Percentiles rank a stretch among this genome's conserved stretches.
phyloP scores from a whole-genome alignment of 2,888 invertebrate genomes.

The Cabera pusaria region DNA sequence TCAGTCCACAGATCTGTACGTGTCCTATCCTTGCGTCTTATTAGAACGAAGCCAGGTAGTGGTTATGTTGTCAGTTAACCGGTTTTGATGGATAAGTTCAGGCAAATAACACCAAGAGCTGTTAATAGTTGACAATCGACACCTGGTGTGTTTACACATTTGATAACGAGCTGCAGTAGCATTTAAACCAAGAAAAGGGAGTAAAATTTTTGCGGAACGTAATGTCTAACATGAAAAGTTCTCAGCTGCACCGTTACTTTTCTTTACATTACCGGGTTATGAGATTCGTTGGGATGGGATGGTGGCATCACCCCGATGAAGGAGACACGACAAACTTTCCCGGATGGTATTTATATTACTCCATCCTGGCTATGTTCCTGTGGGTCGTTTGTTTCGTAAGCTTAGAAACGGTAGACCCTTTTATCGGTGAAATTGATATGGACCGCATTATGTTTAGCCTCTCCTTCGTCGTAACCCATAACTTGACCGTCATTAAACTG shows the following conservation, averaged over 20 bases:
- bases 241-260: slow-evolving; percentile 59
- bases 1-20: no score
- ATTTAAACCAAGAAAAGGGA: no score
- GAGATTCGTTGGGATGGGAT: slow-evolving; percentile 66
- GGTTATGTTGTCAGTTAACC: no score
- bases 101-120: no score
- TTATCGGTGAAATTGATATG: slow-evolving; percentile 69
- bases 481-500: slow-evolving; percentile 68
- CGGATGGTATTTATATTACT: slow-evolving; percentile 65
- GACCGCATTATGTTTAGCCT: slow-evolving; percentile 76
- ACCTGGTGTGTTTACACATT: no score
- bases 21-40: no score
- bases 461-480: slow-evolving; percentile 74
- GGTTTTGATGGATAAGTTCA: no score
- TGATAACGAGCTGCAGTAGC: no score
- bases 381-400: slow-evolving; percentile 73
- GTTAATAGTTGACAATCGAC: no score
- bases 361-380: slow-evolving; percentile 58
- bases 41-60: no score
- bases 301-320: slow-evolving; percentile 77
- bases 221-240: neutral
- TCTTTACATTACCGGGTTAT: slow-evolving; percentile 58
- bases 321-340: slow-evolving; percentile 59
- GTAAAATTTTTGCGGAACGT: no score
- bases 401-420: slow-evolving; percentile 72